Evolutionary conservation across 2,888 invertebrate species (phyloP), one percentile per base, ranked within the genome.

Genomic region (Margaritifera margaritifera): DNA sequence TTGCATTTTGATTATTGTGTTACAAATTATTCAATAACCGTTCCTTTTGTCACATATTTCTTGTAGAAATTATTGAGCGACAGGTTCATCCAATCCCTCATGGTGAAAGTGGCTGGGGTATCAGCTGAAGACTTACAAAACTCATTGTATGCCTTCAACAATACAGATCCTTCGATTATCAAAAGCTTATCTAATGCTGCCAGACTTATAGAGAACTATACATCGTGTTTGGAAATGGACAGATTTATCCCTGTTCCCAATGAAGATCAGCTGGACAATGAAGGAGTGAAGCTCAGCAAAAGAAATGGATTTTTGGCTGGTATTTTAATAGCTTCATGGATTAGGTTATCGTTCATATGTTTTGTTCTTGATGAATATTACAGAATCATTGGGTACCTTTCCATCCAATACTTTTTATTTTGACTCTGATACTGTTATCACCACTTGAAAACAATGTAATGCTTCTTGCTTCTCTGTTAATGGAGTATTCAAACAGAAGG

Each of bases 281-380:
- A 75, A 11, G 88, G 89, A 0, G 71, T 67, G 20, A 68, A 80
- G 18, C 80, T 88, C 19, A 73, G 80, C 22, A 68, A 77, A 24
- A 80, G 74, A 18, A 87, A 88, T 60, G 81, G 80, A 22, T 83
- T 89, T 63, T 79, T 90, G 25, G 89, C 87, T 67, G 90, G 89
- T 86, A 75, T 31, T 42, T 1, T 42, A 11, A 42, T 42, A 42
- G 11, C 8, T 42, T 58, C 66, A 61, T 24, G 25, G 4, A 20
- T 8, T 20, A 20, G 4, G 2, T 65, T 2, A 8, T 18, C 5
- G 3, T 0, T 22, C 24, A 61, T 15, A 42, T 61, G 24, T 6
- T 4, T 42, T 31, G 19, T 57, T 57, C 24, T 5, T 20, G 57
- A 24, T 56, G 15, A 56, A 56, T n/a, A 25, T 56, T 24, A 24